A percentile compares a stretch with the other conserved stretches of the same genome.
Conservation (phyloP, 2,113 vertebrate species). For the Tragelaphus scriptus region DNA sequence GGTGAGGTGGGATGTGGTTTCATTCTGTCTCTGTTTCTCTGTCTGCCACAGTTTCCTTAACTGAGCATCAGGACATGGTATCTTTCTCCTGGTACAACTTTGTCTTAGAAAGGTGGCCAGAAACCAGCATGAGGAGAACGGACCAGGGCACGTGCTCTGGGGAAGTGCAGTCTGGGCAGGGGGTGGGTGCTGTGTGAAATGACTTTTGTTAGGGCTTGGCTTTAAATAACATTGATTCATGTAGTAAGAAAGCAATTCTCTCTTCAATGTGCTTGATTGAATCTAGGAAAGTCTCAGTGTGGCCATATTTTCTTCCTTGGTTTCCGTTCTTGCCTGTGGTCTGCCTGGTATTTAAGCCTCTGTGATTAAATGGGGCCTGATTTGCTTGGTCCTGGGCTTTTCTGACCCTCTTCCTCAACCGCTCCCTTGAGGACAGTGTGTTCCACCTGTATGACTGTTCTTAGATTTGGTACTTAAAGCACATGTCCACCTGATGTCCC, state of each 20-base stretch:
- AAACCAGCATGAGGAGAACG: rapidly evolving
- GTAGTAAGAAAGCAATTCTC: not conserved
- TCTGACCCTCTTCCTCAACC: not conserved
- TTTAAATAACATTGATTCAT: not conserved
- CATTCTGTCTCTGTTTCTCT: not conserved
- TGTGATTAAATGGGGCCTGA: not conserved
- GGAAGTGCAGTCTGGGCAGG: not conserved
- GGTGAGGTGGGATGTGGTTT: not conserved
- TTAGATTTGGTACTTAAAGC: not conserved
- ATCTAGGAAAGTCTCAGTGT: not conserved
- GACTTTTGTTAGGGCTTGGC: not conserved
- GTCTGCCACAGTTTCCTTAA: not conserved
- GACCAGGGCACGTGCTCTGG: not conserved
- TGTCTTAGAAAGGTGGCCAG: not conserved
- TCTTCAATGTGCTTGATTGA: not conserved
- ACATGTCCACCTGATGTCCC: not conserved
- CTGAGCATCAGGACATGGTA: not conserved
- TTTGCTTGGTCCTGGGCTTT: not conserved
- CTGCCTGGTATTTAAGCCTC: not conserved
- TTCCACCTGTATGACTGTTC: not conserved
- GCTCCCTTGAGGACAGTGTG: not conserved
- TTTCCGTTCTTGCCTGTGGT: not conserved
- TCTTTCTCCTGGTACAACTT: not conserved
- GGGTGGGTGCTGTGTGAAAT: not conserved
- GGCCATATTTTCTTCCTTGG: not conserved